Evolutionary conservation across 2,888 invertebrate genomes (phyloP), one percentile per base, ranked within the genome.

Genomic region (Strigamia transsilvanica): DNA sequence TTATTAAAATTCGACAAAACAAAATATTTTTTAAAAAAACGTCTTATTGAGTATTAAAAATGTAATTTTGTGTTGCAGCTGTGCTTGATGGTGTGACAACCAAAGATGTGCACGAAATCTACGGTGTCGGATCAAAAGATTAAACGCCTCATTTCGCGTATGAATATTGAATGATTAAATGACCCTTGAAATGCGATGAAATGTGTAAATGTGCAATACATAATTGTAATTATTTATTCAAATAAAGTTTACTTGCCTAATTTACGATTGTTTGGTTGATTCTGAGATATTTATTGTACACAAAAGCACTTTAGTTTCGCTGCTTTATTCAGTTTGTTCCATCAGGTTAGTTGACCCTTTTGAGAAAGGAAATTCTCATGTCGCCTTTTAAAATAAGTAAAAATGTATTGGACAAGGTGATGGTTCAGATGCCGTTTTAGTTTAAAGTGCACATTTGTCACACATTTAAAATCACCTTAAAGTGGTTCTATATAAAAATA

Each of bases 1-100:
- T 4, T 9, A n/a, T 18, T 56, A 18, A 56, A 56, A 18, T 15
- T 34, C n/a, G 18, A 77, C 12, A 34, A 34, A 34, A 34, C 3
- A 34, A 34, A 7, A 5, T 34, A 34, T 34, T 34, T 7, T 7
- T 34, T 34, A 34, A 3, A 5, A 7, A 34, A 34, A 38, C 6
- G 10, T 77, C 4, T 15, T 5, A 15, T 32, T 38, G 38, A 41
- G 18, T 34, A 34, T 79, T 79, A 41, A 41, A n/a, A 42, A 79
- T 41, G 27, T 32, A 46, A 51, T 80, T 80, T 51, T 27, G 2
- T 80, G 42, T 56, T 80, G 42, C 80, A 80, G 80, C 80, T 51
- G 56, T 80, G 51, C 32, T 80, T 13, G 51, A 80, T 46, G 80
- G 80, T 46, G 80, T 80, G 32, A 80, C 80, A 23, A 32, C 27